These are phyloP conservation scores for Pungitius pungitius DNA, from an alignment of 2,113 vertebrate species.

Conservation along the genomic window DNA sequence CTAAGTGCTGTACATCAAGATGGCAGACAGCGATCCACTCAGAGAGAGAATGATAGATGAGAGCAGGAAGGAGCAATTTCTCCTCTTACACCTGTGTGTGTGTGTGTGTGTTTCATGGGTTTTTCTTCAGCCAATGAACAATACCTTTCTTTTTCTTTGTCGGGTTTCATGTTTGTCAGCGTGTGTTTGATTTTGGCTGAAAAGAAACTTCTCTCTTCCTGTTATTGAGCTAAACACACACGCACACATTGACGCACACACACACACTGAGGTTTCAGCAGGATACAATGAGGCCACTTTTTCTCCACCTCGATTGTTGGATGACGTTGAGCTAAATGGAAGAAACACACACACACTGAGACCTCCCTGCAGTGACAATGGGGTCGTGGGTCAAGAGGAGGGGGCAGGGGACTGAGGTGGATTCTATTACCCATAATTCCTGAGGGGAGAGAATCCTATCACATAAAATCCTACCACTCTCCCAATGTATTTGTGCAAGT, in stretches of 20 bases:
- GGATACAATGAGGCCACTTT: conserved; percentile 46
- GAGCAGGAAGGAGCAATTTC: conserved; percentile 59
- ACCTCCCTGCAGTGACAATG: conserved; percentile 31
- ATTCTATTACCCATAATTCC: conserved; percentile 70
- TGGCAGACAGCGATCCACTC: conserved; percentile 68
- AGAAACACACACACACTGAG: conserved; percentile 27
- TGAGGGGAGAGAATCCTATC: conserved; percentile 45
- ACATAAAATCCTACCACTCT: conserved; percentile 58
- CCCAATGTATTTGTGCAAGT: conserved; percentile 11
- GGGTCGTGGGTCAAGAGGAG: conserved; percentile 50
- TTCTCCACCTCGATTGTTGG: conserved; percentile 32
- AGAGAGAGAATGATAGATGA: conserved; percentile 64
- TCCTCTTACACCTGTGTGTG: background rate
- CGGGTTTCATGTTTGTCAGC: conserved; percentile 40
- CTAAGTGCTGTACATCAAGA: conserved; percentile 59
- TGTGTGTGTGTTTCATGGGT: conserved; percentile 35
- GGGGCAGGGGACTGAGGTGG: conserved; percentile 38
- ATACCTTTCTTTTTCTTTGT: conserved; percentile 63
- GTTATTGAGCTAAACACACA: conserved; percentile 33
- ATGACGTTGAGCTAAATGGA: conserved; percentile 42
- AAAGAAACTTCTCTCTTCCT: conserved; percentile 43
- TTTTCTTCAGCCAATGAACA: conserved; percentile 53
- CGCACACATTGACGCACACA: conserved; percentile 19
- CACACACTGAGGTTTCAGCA: conserved; percentile 34
- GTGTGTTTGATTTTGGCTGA: conserved; percentile 29